These are phyloP conservation scores for Linhomoeus sp. DNA, from an alignment of 2,888 invertebrate species.

Conservation along the genomic window DNA sequence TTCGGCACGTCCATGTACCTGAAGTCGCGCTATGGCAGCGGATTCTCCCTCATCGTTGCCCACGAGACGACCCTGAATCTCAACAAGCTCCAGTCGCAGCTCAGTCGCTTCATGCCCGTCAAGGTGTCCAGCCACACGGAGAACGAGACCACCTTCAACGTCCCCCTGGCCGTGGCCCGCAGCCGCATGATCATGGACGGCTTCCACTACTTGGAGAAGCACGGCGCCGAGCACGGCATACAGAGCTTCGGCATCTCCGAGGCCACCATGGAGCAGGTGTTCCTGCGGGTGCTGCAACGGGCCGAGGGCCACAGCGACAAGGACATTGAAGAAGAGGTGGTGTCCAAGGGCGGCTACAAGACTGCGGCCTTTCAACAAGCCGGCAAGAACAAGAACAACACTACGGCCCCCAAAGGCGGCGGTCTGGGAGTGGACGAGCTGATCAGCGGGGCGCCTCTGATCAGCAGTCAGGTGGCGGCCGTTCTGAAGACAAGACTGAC, in stretches of 20 bases:
- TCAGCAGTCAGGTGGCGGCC: no score
- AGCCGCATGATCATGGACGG: neutral
- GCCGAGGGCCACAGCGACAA: neutral
- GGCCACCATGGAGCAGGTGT: no score
- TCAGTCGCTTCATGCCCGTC: neutral
- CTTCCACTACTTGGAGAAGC: neutral
- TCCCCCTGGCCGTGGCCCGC: neutral
- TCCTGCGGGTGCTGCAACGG: neutral
- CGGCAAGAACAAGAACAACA: no score
- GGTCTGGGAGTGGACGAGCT: no score
- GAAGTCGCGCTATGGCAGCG: slow-evolving; percentile 34
- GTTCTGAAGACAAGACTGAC: no score
- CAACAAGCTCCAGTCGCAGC: neutral
- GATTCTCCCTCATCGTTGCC: neutral
- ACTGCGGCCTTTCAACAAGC: no score
- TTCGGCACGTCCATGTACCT: slow-evolving; percentile 63
- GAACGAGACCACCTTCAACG: neutral
- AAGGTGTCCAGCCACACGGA: neutral
- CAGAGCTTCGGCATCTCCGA: neutral
- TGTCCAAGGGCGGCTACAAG: no score
- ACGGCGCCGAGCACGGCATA: neutral
- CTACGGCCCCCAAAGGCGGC: no score
- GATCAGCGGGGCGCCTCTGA: no score
- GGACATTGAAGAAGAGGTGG: no score
- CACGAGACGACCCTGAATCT: neutral